A percentile compares a stretch with the other conserved stretches of the same genome.
Evolutionary conservation across 2,113 vertebrate species (phyloP).

Genomic region (Ceratotherium simum): DNA sequence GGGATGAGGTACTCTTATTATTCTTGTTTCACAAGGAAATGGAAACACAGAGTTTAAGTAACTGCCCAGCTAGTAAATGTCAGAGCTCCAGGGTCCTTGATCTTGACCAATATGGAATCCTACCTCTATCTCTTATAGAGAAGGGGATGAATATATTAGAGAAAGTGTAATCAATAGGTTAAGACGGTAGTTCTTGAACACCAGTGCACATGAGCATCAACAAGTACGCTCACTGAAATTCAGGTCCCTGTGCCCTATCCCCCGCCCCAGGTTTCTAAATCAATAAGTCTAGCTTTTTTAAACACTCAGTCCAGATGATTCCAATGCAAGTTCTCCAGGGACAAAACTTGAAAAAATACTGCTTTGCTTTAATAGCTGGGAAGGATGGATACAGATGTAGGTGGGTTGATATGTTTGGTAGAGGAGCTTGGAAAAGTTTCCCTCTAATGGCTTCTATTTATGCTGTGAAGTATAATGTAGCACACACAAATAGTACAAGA

Average conservation of each 20-base stretch:
- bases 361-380: not conserved
- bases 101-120: not conserved
- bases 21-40: conserved; percentile 39
- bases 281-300: not conserved
- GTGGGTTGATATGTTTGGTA: not conserved
- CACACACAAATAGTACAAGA: not conserved
- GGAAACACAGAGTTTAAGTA: not conserved
- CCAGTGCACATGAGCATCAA: not conserved
- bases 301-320: not conserved
- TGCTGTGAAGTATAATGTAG: not conserved
- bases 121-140: not conserved
- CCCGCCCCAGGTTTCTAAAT: not conserved
- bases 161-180: not conserved
- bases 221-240: not conserved
- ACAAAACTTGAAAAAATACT: not conserved
- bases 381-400: not conserved
- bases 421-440: not conserved
- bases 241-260: not conserved
- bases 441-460: not conserved
- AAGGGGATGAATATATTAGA: not conserved
- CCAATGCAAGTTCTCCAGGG: not conserved
- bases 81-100: not conserved
- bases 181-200: not conserved
- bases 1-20: not conserved
- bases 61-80: not conserved